phyloP scores from a whole-genome alignment of 2,113 vertebrate species.

The Bujurquina vittata region DNA sequence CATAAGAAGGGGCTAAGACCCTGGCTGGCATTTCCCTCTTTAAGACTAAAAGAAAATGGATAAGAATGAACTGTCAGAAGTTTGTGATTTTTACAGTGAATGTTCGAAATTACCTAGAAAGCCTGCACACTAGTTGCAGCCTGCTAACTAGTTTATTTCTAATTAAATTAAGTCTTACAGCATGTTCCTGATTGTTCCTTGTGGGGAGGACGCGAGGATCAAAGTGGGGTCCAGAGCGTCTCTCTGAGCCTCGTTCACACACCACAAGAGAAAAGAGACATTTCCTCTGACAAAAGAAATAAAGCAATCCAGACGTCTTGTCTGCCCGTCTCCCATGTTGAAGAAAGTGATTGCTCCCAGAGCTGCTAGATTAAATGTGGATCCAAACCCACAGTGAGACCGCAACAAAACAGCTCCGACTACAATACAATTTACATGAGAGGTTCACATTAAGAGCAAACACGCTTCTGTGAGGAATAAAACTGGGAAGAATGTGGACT shows the following conservation, averaged over 20 bases:
- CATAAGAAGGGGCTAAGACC: background rate
- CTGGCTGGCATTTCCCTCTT: background rate
- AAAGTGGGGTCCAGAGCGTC: slow-evolving; percentile 30
- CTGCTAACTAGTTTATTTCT: slow-evolving; percentile 9
- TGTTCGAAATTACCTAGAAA: background rate
- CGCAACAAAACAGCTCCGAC: slow-evolving; percentile 77
- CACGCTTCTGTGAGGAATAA: slow-evolving; percentile 54
- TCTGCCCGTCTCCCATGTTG: slow-evolving; percentile 62
- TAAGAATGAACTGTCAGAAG: background rate
- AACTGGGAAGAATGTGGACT: slow-evolving; percentile 37
- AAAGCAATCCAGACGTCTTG: slow-evolving; percentile 70
- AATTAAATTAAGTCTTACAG: background rate
- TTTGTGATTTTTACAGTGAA: background rate
- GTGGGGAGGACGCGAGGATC: background rate
- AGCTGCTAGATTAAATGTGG: slow-evolving; percentile 78
- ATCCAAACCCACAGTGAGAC: slow-evolving; percentile 75
- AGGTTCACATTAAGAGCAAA: slow-evolving; percentile 65
- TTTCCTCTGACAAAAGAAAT: slow-evolving; percentile 75
- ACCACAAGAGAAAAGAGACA: slow-evolving; percentile 63
- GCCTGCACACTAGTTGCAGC: background rate
- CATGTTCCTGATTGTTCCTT: background rate
- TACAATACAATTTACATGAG: slow-evolving; percentile 71
- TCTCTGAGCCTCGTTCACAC: slow-evolving; percentile 32
- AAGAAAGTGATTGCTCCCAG: slow-evolving; percentile 80
- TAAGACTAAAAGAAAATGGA: background rate